phyloP scores from a whole-genome alignment of 2,113 vertebrate species.

The Baryphthengus martii region DNA sequence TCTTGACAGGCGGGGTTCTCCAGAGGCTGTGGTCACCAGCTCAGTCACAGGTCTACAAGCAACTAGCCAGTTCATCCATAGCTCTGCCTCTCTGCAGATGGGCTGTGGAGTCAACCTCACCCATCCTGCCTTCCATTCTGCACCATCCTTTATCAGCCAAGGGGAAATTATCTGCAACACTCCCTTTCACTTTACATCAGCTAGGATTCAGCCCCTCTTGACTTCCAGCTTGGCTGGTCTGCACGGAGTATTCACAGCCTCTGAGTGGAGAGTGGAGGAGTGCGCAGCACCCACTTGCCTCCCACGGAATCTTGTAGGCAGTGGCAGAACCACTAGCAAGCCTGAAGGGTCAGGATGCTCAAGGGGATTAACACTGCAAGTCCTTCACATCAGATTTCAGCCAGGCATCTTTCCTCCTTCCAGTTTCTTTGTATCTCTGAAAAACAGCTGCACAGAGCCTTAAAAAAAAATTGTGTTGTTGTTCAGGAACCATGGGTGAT shows the following conservation, averaged over 20 bases:
- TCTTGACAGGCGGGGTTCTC: accelerated
- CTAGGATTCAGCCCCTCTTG: no score
- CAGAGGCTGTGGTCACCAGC: neutral
- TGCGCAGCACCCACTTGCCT: accelerated
- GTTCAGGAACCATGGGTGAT: neutral
- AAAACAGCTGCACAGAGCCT: neutral
- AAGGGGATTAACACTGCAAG: neutral
- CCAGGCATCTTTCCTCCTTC: neutral
- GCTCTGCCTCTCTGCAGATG: neutral
- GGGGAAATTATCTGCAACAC: neutral
- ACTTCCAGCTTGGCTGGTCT: no score
- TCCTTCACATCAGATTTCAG: neutral
- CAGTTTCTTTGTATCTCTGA: neutral
- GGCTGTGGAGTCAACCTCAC: neutral
- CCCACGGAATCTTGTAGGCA: no score
- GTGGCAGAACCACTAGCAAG: neutral
- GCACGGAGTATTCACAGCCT: accelerated
- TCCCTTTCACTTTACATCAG: neutral
- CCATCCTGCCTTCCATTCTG: neutral
- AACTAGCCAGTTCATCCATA: neutral
- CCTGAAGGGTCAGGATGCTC: neutral
- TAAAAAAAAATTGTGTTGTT: neutral
- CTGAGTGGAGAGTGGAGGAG: accelerated
- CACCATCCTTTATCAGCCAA: neutral
- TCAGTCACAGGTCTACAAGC: neutral